Conservation (phyloP, 2,113 vertebrate genomes). For the Oenanthe melanoleuca region DNA sequence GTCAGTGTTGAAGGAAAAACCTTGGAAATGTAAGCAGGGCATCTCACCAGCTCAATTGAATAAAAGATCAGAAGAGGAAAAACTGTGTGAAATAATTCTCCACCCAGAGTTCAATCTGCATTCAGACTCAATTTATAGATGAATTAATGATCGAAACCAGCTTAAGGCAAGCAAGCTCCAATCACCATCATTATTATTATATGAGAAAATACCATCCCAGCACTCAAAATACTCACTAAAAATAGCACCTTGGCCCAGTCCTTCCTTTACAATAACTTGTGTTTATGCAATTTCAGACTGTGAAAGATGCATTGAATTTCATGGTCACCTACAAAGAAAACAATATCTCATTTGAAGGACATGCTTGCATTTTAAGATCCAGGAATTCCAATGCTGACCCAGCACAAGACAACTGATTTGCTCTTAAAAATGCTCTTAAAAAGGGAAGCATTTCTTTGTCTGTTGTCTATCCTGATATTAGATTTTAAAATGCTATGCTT, state of each 20-base stretch:
- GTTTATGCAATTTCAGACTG: neutral
- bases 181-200: neutral
- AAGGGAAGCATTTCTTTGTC: neutral
- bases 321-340: neutral
- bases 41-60: neutral
- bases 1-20: neutral
- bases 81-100: conserved; percentile 1
- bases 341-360: neutral
- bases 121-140: conserved; percentile 21
- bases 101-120: neutral
- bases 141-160: conserved; percentile 7
- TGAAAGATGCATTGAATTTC: neutral
- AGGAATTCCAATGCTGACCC: neutral
- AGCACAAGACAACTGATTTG: neutral
- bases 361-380: neutral
- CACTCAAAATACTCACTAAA: neutral
- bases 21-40: neutral
- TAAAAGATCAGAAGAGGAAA: conserved; percentile 38
- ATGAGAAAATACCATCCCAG: neutral
- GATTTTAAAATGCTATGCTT: neutral
- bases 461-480: neutral
- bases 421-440: neutral
- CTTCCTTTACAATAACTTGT: neutral
- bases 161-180: neutral
- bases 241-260: neutral